Conservation (phyloP, 1,140 invertebrate species). For the Paraescarpia echinospica region DNA sequence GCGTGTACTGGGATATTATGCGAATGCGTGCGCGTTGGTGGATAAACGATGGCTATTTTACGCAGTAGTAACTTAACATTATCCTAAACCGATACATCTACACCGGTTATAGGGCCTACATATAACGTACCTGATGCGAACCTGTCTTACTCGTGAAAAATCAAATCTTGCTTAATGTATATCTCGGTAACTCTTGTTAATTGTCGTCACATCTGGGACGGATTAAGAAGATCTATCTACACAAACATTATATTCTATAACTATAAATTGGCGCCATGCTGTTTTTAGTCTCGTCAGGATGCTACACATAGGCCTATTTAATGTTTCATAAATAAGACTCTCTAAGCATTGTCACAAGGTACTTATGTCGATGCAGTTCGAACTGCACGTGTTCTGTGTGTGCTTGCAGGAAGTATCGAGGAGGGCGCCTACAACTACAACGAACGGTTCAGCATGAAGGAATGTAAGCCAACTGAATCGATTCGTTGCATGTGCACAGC, state of each 20-base stretch:
- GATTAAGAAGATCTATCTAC: too few relatives aligned
- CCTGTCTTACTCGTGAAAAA: too few relatives aligned
- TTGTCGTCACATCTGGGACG: too few relatives aligned
- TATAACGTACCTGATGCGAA: neutral
- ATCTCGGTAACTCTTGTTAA: too few relatives aligned
- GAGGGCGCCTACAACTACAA: neutral
- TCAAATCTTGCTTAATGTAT: too few relatives aligned
- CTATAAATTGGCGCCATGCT: too few relatives aligned
- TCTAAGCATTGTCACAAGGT: neutral
- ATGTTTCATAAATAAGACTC: neutral
- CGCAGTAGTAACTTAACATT: neutral
- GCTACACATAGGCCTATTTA: too few relatives aligned
- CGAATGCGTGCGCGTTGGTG: neutral
- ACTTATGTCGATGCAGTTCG: neutral
- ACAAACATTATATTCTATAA: too few relatives aligned
- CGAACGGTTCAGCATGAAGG: neutral
- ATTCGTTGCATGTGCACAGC: constrained; percentile 12
- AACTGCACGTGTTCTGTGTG: constrained; percentile 7
- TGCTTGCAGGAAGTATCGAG: constrained; percentile 6
- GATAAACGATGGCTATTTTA: neutral
- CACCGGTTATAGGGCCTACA: neutral
- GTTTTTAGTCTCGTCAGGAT: too few relatives aligned
- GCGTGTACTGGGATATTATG: neutral
- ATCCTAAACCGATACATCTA: neutral
- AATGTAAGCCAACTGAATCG: neutral